Evolutionary conservation across 2,113 vertebrate genomes (phyloP), one percentile per base, ranked within the genome.

Genomic region (Amblyornis subalaris): DNA sequence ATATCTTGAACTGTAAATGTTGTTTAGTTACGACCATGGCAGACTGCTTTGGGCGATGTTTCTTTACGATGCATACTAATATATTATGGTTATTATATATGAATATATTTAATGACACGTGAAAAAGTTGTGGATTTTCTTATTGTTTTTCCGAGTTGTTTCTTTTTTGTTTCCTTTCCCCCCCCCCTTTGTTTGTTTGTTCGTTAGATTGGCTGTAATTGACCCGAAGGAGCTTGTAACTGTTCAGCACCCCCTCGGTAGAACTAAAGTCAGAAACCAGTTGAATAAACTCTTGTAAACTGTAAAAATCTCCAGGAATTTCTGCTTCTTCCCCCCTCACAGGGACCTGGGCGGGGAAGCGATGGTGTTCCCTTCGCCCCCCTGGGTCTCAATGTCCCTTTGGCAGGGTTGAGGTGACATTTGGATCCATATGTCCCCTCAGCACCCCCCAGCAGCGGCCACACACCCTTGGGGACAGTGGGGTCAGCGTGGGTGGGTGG

Each of bases 31-130:
- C 98, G 98, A 98, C 98, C 98, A 98, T 98, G 97, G 98, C 98
- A 97, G 98, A 98, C 97, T 97, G 97, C 98, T 98, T 91, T 97
- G 97, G 97, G 98, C 98, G 73, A 98, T 98, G 98, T 98, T 98
- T 98, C 99, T 98, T 98, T 98, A 98, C 98, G 97, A 98, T 99
- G 98, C 98, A 98, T 99, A 99, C 99, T 99, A 99, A 99, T 99
- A 99, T 99, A 99, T 99, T 99, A 99, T 98, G 98, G 99, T 99
- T 99, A 99, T 99, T 99, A 99, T 99, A 99, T 99, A 99, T 99
- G 98, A 99, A 99, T 99, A 99, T 99, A 99, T 99, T 99, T 99
- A 99, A 99, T 99, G 98, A 99, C 98, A 98, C 97, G 97, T 98
- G 98, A 98, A 97, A 98, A 98, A 98, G 97, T 98, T 99, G 99